phyloP scores from a whole-genome alignment of 2,797 vertebrate species.

The Echeneis naucrates region DNA sequence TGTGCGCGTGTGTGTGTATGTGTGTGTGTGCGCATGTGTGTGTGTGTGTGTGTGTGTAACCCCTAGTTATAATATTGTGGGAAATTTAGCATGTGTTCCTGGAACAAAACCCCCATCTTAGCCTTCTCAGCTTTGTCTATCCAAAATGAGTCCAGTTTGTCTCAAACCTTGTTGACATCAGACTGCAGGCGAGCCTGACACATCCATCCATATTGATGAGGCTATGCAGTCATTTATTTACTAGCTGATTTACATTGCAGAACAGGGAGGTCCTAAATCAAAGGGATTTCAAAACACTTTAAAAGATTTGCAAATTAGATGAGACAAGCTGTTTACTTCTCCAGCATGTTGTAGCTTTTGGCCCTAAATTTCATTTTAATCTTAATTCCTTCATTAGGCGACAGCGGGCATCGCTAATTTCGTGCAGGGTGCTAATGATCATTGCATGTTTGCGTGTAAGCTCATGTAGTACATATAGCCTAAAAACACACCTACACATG shows the following conservation, averaged over 20 bases:
- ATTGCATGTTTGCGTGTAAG: constrained; percentile 34
- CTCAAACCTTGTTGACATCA: constrained; percentile 72
- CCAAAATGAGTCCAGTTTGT: constrained; percentile 63
- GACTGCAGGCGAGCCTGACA: constrained; percentile 60
- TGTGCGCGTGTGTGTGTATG: constrained; percentile 10
- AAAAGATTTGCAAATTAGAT: constrained; percentile 78
- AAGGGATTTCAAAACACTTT: constrained; percentile 78
- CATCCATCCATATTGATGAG: constrained; percentile 81
- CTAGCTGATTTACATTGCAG: constrained; percentile 77
- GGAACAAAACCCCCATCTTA: constrained; percentile 33
- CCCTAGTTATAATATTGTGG: constrained; percentile 59
- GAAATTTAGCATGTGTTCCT: constrained; percentile 42
- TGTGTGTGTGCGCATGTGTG: constrained; percentile 38
- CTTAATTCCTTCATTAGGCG: constrained; percentile 81
- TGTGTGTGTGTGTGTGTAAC: constrained; percentile 49
- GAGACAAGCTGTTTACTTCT: constrained; percentile 79
- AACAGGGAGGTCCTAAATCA: constrained; percentile 67
- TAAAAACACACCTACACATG: constrained; percentile 37
- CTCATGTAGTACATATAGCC: constrained; percentile 48
- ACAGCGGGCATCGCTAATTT: constrained; percentile 49
- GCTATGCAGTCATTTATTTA: constrained; percentile 75
- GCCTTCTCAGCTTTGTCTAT: constrained; percentile 20
- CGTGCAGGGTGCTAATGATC: constrained; percentile 67
- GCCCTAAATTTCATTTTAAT: constrained; percentile 77
- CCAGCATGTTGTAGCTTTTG: constrained; percentile 71